Evolutionary conservation across 2,888 invertebrate species (phyloP), one percentile per base, ranked within the genome.

Genomic region (Gari tellinella): DNA sequence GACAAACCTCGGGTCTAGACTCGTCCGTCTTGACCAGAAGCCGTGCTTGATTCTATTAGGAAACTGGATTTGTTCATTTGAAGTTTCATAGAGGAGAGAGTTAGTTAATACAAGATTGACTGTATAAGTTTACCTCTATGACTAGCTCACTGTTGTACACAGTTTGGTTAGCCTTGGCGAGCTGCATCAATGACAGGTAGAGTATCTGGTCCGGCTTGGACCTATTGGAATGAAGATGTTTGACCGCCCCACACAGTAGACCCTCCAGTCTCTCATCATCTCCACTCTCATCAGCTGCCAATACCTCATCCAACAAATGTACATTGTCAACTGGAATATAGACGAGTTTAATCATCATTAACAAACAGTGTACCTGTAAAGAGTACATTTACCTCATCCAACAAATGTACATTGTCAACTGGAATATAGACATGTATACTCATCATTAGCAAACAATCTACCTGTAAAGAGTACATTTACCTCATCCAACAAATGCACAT

Each of bases 201-300:
- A 96, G 93, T 40, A 96, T 93, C 26, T 95, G 94, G 84, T 97
- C 97, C 3, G 97, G 96, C 88, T 97, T 97, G 61, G 95, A 95
- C 53, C 96, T 94, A 81, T 96, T 95, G 8, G 94, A 94, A 61
- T 95, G 95, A 1, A 98, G 93, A 0, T 95, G 93, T 86, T 96
- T 96, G 37, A 98, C 95, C n/a, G 96, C 95, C 0, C 97, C 97
- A 82, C 97, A 96, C n/a, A 98, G 93, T 8, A 96, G 94, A 94
- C 92, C 96, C 94, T 93, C 96, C 94, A 89, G 96, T 65, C 87
- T 87, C 52, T 92, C 97, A 61, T 94, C 95, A 90, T 97, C 97
- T 74, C 95, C 95, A 64, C 94, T 94, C 75, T 96, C 96, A 74
- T 95, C 93, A 3, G 96, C 95, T 74, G 95, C 94, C 52, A 96